phyloP scores from a whole-genome alignment of 2,113 vertebrate species.

The Pithys albifrons region DNA sequence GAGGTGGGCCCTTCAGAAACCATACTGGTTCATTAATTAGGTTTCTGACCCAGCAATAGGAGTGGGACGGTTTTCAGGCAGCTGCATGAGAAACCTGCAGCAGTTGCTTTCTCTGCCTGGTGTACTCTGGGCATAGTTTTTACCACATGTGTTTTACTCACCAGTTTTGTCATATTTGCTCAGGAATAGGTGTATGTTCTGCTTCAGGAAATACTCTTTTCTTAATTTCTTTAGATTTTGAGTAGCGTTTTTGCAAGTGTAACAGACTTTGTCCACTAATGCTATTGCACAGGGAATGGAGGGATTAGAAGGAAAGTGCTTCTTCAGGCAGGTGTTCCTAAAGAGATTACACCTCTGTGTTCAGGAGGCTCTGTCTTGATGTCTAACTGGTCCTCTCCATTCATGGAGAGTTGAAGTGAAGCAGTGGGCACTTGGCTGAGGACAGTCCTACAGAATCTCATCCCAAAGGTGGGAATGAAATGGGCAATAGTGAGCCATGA shows the following conservation, averaged over 20 bases:
- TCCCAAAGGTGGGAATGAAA: not conserved
- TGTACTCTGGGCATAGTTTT: not conserved
- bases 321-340: not conserved
- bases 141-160: not conserved
- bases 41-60: not conserved
- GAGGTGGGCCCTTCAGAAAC: not conserved
- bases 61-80: not conserved
- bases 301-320: not conserved
- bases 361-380: not conserved
- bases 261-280: not conserved
- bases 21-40: not conserved
- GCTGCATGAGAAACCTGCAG: not conserved
- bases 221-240: not conserved
- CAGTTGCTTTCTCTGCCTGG: not conserved
- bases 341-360: not conserved
- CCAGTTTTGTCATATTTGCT: not conserved
- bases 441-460: not conserved
- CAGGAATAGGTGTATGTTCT: not conserved
- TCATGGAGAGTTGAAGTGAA: not conserved
- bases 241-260: accelerated
- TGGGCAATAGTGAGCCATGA: not conserved
- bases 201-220: not conserved
- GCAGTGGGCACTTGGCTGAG: not conserved
- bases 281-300: not conserved
- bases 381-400: not conserved